phyloP scores from a whole-genome alignment of 1,140 invertebrate genomes.

The Coptotermes formosanus region DNA sequence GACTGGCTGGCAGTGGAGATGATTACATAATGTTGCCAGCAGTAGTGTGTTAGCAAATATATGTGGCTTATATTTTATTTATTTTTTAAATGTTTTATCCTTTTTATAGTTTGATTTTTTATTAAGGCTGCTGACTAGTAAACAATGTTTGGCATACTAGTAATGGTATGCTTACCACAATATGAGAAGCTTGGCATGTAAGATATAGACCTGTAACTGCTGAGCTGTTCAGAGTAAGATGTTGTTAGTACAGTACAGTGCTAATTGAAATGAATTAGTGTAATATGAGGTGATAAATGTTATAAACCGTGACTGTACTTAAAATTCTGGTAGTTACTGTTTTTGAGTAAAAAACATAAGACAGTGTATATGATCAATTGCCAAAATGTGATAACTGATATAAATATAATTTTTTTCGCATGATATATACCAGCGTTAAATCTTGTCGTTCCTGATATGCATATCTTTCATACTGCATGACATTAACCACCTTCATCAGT shows the following conservation, averaged over 20 bases:
- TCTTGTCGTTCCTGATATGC: neutral
- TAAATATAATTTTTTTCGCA: neutral
- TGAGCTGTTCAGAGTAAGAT: neutral
- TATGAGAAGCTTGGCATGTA: too few species aligned
- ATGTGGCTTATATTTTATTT: too few species aligned
- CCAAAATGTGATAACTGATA: conserved; percentile 7
- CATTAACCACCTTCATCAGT: neutral
- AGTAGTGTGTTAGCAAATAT: too few species aligned
- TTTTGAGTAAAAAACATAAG: neutral
- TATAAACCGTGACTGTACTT: neutral
- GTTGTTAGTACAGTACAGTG: neutral
- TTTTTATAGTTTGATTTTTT: too few species aligned
- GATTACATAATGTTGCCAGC: too few species aligned
- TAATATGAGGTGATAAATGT: neutral
- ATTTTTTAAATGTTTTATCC: too few species aligned
- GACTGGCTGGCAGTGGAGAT: too few species aligned
- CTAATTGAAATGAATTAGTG: neutral
- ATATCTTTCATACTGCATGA: neutral
- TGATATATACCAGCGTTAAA: neutral
- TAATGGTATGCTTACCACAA: too few species aligned
- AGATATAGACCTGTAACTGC: neutral
- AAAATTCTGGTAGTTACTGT: neutral
- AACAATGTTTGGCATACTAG: too few species aligned
- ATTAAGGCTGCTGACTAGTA: too few species aligned
- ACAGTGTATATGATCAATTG: conserved; percentile 1